These are phyloP conservation scores for Selene dorsalis DNA, from an alignment of 2,797 vertebrate genomes.

Conservation along the genomic window DNA sequence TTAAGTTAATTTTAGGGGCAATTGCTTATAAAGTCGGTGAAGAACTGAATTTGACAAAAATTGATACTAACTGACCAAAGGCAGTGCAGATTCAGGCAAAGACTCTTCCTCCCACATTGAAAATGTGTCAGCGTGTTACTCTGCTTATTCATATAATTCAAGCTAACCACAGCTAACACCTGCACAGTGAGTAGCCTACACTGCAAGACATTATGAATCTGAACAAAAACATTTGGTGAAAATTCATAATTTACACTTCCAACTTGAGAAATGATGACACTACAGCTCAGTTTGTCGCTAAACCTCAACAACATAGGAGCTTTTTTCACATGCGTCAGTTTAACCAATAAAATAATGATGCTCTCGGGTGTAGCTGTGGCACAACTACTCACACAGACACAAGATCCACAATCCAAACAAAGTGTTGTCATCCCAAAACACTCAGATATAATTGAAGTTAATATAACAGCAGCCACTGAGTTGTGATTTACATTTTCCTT, in stretches of 20 bases:
- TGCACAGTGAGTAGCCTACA: not conserved
- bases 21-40: not conserved
- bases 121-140: not conserved
- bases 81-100: not conserved
- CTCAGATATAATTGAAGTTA: not conserved
- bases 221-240: not conserved
- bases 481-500: not conserved
- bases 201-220: not conserved
- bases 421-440: not conserved
- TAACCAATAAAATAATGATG: slow-evolving; percentile 1
- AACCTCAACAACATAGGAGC: not conserved
- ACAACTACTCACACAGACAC: slow-evolving; percentile 6
- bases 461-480: slow-evolving; percentile 15
- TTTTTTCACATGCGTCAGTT: not conserved
- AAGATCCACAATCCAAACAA: slow-evolving; percentile 9
- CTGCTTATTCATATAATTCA: not conserved
- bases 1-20: not conserved
- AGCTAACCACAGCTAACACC: not conserved
- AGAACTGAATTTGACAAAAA: not conserved
- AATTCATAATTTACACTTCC: not conserved
- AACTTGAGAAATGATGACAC: not conserved
- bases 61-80: not conserved
- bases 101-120: not conserved
- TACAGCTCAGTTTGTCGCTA: slow-evolving; percentile 6
- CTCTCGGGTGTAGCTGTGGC: slow-evolving; percentile 16